Evolutionary conservation across 2,113 vertebrate genomes (phyloP), one percentile per base, ranked within the genome.

Genomic region (Lepidothrix coronata): DNA sequence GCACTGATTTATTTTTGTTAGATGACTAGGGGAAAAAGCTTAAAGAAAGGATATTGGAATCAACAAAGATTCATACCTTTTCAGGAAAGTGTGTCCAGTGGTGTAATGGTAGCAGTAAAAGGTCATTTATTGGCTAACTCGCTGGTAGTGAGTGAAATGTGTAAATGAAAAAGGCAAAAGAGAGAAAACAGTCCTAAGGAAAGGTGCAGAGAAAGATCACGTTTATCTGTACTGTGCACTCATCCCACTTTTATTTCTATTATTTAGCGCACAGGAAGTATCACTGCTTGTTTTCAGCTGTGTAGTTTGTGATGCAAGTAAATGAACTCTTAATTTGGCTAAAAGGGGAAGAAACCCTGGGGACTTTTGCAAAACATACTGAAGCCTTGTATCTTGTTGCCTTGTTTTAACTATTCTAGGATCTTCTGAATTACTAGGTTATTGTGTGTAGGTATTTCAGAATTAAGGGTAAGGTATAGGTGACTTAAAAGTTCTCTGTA

Each of bases 1-100:
- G 5, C 5, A 2, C 9, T 51, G 14, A 16, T 9, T 46, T 8
- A 0, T 25, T 1, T 28, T 65, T 22, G 11, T 58, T 74, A 39
- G 44, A 8, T 93, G 52, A 33, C 7, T 14, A 5, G 20, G 21
- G 16, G 15, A 5, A 37, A 70, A 77, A 43, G 17, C 8, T 24
- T 76, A 25, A 57, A 66, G 23, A 31, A 65, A 28, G 12, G 11
- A 2, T 59, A 16, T 27, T 3, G 0, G 10, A 35, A 16, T 78
- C 9, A 31, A 22, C 11, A 28, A 16, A 52, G 24, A 24, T 74
- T 21, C 0, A 3, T 43, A 37, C 0, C 14, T 39, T 3, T 62
- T 46, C 25, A 33, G 24, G 10, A 14, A 61, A 13, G 12, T 7
- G 1, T 58, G 8, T 57, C 4, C 2, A 3, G 15, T 82, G 27